These are phyloP conservation scores for Doris montereyensis DNA, from an alignment of 2,888 invertebrate genomes.

Conservation along the genomic window DNA sequence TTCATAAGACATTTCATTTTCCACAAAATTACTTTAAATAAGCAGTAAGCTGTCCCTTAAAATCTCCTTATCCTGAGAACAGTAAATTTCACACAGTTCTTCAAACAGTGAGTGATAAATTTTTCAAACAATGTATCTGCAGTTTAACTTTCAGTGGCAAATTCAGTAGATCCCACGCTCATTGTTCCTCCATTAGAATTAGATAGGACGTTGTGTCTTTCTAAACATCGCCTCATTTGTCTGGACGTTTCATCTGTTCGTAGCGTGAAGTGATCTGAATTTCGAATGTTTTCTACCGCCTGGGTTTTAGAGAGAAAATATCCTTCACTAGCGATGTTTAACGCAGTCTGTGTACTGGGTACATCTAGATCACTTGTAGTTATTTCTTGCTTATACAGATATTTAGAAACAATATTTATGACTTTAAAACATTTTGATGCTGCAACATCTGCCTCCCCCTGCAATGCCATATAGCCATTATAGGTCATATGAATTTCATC, in stretches of 20 bases:
- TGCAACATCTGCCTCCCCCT: background rate
- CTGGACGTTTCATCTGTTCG: background rate
- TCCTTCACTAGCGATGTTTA: background rate
- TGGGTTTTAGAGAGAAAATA: background rate
- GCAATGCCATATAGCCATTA: background rate
- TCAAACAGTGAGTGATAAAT: background rate
- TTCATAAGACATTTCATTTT: too few species aligned
- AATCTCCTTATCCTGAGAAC: background rate
- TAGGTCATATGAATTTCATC: background rate
- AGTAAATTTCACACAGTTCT: background rate
- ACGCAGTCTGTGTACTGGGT: background rate
- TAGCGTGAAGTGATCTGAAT: background rate
- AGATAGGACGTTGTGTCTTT: background rate
- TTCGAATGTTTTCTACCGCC: background rate
- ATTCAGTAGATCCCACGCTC: background rate
- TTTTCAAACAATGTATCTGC: background rate
- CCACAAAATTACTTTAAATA: too few species aligned
- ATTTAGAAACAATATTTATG: background rate
- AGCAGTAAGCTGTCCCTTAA: background rate
- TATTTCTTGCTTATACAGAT: background rate
- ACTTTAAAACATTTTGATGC: background rate
- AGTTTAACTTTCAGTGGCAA: background rate
- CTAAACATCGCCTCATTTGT: background rate
- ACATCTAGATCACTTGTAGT: background rate
- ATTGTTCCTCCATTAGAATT: background rate